A percentile compares a stretch with the other conserved stretches of the same genome.
These are phyloP conservation scores for Bergia puertoricense DNA, from an alignment of 92 coral and sea anemone genomes.

Conservation along the genomic window DNA sequence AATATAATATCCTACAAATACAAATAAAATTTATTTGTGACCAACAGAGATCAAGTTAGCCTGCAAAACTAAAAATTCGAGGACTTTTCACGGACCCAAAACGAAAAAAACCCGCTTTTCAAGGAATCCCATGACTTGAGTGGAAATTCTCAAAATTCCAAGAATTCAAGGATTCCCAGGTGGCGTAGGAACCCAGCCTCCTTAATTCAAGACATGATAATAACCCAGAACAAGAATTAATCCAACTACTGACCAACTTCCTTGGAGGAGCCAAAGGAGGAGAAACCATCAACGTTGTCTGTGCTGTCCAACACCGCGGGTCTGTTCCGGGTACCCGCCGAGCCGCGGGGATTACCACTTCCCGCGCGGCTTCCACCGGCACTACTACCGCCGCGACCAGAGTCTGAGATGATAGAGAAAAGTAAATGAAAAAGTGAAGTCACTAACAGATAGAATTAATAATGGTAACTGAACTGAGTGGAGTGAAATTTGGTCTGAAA, in stretches of 20 bases:
- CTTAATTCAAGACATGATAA: background rate
- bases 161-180: too few relatives aligned
- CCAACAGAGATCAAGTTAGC: background rate
- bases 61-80: too few relatives aligned
- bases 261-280: constrained; percentile 57
- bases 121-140: background rate
- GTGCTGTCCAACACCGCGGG: constrained; percentile 47
- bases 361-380: constrained; percentile 67
- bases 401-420: constrained; percentile 45
- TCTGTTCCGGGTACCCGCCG: constrained; percentile 53
- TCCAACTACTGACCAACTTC: constrained; percentile 75
- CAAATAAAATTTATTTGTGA: too few relatives aligned
- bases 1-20: too few relatives aligned
- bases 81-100: too few relatives aligned
- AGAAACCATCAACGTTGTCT: constrained; percentile 73
- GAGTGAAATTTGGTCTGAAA: too few relatives aligned
- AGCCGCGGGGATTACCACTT: constrained; percentile 69
- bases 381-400: constrained; percentile 84
- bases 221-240: background rate
- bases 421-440: background rate
- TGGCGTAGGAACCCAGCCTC: too few relatives aligned
- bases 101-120: background rate
- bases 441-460: background rate
- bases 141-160: too few relatives aligned
- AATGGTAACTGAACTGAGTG: too few relatives aligned